Base-by-base conservation (phyloP, 2,888 invertebrate species). In the Exephanes ischioxanthus region DNA sequence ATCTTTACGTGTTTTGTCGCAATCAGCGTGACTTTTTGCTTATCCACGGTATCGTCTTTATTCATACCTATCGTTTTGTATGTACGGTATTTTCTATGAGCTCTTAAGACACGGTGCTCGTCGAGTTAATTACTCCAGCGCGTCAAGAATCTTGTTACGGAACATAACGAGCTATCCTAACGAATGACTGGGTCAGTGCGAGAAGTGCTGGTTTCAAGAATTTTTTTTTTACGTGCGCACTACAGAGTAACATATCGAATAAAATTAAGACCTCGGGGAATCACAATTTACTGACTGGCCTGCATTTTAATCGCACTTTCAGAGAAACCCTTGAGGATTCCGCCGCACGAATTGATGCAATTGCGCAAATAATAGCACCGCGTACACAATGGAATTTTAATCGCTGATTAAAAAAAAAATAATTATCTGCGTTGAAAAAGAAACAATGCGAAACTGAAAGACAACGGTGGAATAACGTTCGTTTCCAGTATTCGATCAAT, bases 101-200 rank as follows among this genome's bases (percentile, higher is more conserved):
- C 33, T 55, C 58, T 37, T 61, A 16, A 63, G 51, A 70, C 48
- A 58, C 55, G n/a, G 16, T 45, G 19, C 7, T 84, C 66, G 63
- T 86, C 55, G 53, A 81, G 80, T 77, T 86, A 86, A 86, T 84
- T 78, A 81, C 58, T 78, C 70, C 75, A 73, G 55, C 78, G 75
- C 55, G 73, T 67, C 55, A 68, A 76, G 85, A 85, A 83, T 83
- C 63, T 78, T 77, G 68, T 72, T 73, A 75, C 11, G 63, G 53
- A 73, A 68, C 37, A 76, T 37, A 14, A 3, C 19, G 41, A 55
- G 16, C 19, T 26, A 53, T 78, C 48, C 14, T 71, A 71, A 79
- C 68, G 33, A 68, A 78, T 61, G 61, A 45, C 67, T 33, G 53
- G 53, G 53, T 55, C 22, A 55, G n/a, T 14, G 58, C 58, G 26